Evolutionary conservation across 2,113 vertebrate species (phyloP).

Genomic region (Oncorhynchus gorbuscha): DNA sequence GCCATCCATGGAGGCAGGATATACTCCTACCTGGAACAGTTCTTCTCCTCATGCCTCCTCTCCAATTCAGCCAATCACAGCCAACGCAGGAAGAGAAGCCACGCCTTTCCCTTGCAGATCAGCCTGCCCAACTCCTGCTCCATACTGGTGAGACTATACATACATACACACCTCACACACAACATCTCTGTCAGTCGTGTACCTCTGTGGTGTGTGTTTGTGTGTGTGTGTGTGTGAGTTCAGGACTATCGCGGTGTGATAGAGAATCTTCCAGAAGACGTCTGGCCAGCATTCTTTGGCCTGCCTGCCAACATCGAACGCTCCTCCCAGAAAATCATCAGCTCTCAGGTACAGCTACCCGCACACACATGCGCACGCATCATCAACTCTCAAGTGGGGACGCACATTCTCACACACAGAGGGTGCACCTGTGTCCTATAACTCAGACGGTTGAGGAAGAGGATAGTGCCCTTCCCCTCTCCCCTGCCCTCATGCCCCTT

Average conservation of each 20-base stretch:
- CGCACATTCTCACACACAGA: neutral
- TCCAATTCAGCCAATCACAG: slow-evolving; percentile 59
- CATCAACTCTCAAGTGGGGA: too few species aligned
- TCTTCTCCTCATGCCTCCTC: slow-evolving; percentile 82
- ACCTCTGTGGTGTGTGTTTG: slow-evolving; percentile 11
- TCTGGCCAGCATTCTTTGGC: slow-evolving; percentile 92
- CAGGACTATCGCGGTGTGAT: slow-evolving; percentile 90
- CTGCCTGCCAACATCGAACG: slow-evolving; percentile 93
- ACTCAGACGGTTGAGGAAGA: too few species aligned
- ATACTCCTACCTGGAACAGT: slow-evolving; percentile 93
- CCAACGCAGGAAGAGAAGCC: slow-evolving; percentile 70
- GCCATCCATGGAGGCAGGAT: slow-evolving; percentile 95
- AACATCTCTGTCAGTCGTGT: neutral
- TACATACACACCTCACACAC: neutral
- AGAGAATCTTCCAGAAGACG: slow-evolving; percentile 91
- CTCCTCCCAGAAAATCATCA: slow-evolving; percentile 91
- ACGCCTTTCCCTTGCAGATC: slow-evolving; percentile 77
- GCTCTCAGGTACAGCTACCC: slow-evolving; percentile 80
- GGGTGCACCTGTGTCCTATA: too few species aligned
- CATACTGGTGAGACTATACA: slow-evolving; percentile 77
- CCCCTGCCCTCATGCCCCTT: too few species aligned
- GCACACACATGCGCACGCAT: neutral
- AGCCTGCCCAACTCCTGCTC: slow-evolving; percentile 88
- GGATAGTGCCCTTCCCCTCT: too few species aligned
- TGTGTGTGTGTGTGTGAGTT: slow-evolving; percentile 25